Evolutionary conservation across 2,888 invertebrate genomes (phyloP), one percentile per base, ranked within the genome.

Genomic region (Salticus scenicus): DNA sequence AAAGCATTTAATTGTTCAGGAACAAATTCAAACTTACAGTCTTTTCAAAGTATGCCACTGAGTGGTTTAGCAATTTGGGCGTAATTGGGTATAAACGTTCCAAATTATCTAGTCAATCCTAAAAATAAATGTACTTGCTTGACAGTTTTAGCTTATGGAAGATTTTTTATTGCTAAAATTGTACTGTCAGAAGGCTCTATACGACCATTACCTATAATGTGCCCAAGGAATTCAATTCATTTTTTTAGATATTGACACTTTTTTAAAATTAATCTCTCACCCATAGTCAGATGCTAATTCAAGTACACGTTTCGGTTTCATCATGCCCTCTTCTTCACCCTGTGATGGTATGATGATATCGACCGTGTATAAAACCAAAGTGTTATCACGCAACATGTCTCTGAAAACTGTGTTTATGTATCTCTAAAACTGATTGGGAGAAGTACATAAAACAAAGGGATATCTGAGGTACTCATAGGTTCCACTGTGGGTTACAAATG

Each of bases 31-130:
- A 70, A 70, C 24, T 33, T 24, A 4, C 0, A 1, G 24, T 41
- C 24, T 1, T 41, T n/a, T 33, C 70, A 14, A 33, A 70, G 24
- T 37, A 70, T 17, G 20, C 41, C 70, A 24, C 41, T 70, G 17
- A 70, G 41, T 4, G 70, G 70, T 14, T 70, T 70, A 2, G 27
- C 70, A 2, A 70, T 70, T 33, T 1, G 33, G 41, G 70, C 20
- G 17, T 70, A 41, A 37, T 41, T 28, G 33, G 33, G n/a, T 24
- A 8, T 41, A 70, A 70, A 2, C 41, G 41, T n/a, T 20, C 37
- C 1, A 41, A 0, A 1, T 41, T 17, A n/a, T 41, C 70, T 10
- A 70, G 41, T 0, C 41, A n/a, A n/a, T n/a, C n/a, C n/a, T n/a
- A n/a, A n/a, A n/a, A n/a, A n/a, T n/a, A n/a, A n/a, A n/a, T n/a